Conservation (phyloP, 2,888 invertebrate genomes). For the Drosophila suboccidentalis region DNA sequence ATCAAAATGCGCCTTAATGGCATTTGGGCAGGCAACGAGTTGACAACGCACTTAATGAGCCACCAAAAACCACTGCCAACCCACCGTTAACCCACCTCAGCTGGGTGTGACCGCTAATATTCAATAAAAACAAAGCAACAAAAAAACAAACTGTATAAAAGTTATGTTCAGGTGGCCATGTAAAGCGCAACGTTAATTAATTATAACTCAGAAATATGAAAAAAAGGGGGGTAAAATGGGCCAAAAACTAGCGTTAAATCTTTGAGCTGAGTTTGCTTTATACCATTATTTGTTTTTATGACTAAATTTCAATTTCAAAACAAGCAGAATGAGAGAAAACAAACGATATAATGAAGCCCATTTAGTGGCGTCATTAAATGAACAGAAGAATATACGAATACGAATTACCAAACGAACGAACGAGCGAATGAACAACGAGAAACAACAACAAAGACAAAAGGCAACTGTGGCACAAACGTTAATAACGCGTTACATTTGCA, state of each 20-base stretch:
- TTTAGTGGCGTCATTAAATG: slow-evolving; percentile 81
- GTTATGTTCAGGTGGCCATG: slow-evolving; percentile 71
- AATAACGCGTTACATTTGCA: slow-evolving; percentile 82
- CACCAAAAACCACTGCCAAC: slow-evolving; percentile 12
- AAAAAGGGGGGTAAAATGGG: slow-evolving; percentile 21
- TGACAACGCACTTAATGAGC: slow-evolving; percentile 75
- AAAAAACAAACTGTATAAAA: slow-evolving; percentile 26
- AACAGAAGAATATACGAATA: slow-evolving; percentile 49
- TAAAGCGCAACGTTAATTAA: slow-evolving; percentile 74
- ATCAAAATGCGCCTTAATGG: slow-evolving; percentile 82
- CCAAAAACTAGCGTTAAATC: slow-evolving; percentile 73
- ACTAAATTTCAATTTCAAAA: slow-evolving; percentile 77
- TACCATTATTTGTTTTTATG: slow-evolving; percentile 57
- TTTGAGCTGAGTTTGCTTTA: slow-evolving; percentile 39
- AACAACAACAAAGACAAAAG: slow-evolving; percentile 24
- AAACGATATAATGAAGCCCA: slow-evolving; percentile 81
- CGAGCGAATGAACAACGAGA: slow-evolving; percentile 20
- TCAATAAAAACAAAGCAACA: slow-evolving; percentile 60
- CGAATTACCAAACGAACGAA: slow-evolving; percentile 17
- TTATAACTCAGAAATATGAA: slow-evolving; percentile 54
- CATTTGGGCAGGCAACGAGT: slow-evolving; percentile 77
- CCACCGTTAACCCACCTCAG: slow-evolving; percentile 14
- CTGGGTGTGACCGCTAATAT: slow-evolving; percentile 69
- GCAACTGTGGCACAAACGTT: slow-evolving; percentile 79
- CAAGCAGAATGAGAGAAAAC: slow-evolving; percentile 46